phyloP scores from a whole-genome alignment of 2,888 invertebrate species.

The Microplitis manilae region DNA sequence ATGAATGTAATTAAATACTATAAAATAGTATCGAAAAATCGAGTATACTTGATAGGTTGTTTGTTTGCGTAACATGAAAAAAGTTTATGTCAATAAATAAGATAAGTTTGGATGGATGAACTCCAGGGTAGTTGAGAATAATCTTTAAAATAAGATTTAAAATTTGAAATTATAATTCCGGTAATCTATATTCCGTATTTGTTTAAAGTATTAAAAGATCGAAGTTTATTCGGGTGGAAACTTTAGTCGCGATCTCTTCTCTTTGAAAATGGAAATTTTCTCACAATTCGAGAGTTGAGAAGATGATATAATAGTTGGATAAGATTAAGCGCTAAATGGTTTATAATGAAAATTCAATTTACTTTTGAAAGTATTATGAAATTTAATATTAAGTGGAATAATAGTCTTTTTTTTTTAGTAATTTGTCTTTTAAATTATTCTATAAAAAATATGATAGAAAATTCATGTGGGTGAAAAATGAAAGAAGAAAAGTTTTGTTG shows the following conservation, averaged over 20 bases:
- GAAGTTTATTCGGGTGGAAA: conserved; percentile 1
- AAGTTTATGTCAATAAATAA: not conserved
- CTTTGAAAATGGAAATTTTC: conserved; percentile 7
- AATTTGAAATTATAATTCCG: conserved; percentile 8
- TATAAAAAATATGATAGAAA: not conserved
- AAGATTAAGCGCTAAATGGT: conserved; percentile 11
- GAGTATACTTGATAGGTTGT: too few relatives aligned
- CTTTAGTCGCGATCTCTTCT: not conserved
- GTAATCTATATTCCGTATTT: not conserved
- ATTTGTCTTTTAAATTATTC: not conserved
- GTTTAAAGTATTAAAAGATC: conserved; percentile 2
- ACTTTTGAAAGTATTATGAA: not conserved
- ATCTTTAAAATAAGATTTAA: not conserved
- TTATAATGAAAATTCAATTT: conserved; percentile 14
- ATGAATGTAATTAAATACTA: too few relatives aligned
- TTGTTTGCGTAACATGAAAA: not conserved
- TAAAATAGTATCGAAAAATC: too few relatives aligned
- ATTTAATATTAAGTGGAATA: not conserved
- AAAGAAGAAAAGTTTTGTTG: not conserved
- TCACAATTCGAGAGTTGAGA: not conserved
- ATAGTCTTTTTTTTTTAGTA: not conserved
- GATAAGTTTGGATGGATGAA: not conserved
- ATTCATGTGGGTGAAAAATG: not conserved
- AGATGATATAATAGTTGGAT: not conserved
- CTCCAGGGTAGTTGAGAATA: not conserved